phyloP scores from a whole-genome alignment of 2,888 invertebrate genomes.

The Leptinotarsa peninsularis region DNA sequence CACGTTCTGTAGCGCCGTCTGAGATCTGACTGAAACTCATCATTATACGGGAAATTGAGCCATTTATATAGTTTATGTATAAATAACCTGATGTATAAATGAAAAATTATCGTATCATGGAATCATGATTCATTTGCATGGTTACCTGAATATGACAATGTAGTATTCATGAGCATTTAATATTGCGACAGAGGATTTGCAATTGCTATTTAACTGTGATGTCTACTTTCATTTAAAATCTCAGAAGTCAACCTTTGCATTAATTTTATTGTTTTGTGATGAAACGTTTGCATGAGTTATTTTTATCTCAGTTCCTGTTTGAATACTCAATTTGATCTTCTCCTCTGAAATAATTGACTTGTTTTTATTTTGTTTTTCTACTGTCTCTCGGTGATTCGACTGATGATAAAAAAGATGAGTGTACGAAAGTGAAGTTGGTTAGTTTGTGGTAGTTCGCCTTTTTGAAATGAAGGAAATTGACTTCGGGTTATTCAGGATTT shows the following conservation, averaged over 20 bases:
- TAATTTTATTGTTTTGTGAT: slow-evolving; percentile 30
- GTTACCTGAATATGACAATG: slow-evolving; percentile 23
- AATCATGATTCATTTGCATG: slow-evolving; percentile 9
- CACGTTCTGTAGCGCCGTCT: too few species aligned
- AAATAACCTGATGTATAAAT: background rate
- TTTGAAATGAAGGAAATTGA: too few species aligned
- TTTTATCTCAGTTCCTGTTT: slow-evolving; percentile 43
- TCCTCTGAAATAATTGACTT: background rate
- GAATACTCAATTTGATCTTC: slow-evolving; percentile 24
- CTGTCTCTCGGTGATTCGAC: background rate
- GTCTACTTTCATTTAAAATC: slow-evolving; percentile 33
- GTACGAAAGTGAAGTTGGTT: too few species aligned
- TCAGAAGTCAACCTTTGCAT: slow-evolving; percentile 31
- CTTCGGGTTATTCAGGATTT: too few species aligned
- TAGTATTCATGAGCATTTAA: slow-evolving; percentile 17
- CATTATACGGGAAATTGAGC: too few species aligned
- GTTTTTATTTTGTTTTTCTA: background rate
- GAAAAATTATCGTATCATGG: background rate
- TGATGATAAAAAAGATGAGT: background rate
- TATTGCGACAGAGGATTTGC: slow-evolving; percentile 42
- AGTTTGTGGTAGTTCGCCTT: too few species aligned
- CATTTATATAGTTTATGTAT: background rate
- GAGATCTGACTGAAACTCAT: too few species aligned
- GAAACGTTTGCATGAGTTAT: slow-evolving; percentile 32
- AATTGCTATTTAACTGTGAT: slow-evolving; percentile 37